These are phyloP conservation scores for Hippasteria phrygiana DNA, from an alignment of 53 echinoderm and acorn worm genomes.

Conservation along the genomic window DNA sequence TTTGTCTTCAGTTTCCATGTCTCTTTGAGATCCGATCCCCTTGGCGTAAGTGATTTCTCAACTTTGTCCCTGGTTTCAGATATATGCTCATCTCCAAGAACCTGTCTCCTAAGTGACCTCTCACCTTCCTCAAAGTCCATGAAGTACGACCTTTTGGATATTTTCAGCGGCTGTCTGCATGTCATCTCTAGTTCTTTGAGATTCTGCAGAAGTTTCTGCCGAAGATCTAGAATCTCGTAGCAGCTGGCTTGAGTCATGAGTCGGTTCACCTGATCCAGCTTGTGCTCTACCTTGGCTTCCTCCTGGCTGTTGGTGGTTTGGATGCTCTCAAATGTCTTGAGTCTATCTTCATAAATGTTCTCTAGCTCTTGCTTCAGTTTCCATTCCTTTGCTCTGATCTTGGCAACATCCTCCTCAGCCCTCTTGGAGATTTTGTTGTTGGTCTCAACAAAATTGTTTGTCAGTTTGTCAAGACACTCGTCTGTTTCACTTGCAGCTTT, in stretches of 20 bases:
- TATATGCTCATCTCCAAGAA: not conserved
- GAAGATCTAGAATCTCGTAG: not conserved
- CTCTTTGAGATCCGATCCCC: not conserved
- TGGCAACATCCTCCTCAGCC: not conserved
- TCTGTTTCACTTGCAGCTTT: not conserved
- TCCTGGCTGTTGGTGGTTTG: not conserved
- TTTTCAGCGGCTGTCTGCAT: not conserved
- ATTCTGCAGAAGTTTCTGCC: not conserved
- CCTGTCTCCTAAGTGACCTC: not conserved
- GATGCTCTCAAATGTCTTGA: not conserved
- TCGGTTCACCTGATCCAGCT: not conserved
- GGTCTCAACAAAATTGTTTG: not conserved
- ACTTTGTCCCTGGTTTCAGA: not conserved
- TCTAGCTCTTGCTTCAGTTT: conserved; percentile 26
- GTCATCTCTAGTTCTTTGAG: not conserved
- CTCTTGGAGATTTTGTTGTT: conserved; percentile 9
- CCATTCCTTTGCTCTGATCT: not conserved
- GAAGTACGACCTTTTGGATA: not conserved
- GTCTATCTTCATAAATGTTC: conserved; percentile 13
- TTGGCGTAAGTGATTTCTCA: not conserved
- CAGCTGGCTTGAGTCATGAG: not conserved
- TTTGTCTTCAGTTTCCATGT: not conserved
- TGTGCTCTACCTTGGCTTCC: not conserved
- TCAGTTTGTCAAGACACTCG: not conserved
- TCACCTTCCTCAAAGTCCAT: conserved; percentile 25